Evolutionary conservation across 2,797 vertebrate species (phyloP).

Genomic region (Trichosurus vulpecula): DNA sequence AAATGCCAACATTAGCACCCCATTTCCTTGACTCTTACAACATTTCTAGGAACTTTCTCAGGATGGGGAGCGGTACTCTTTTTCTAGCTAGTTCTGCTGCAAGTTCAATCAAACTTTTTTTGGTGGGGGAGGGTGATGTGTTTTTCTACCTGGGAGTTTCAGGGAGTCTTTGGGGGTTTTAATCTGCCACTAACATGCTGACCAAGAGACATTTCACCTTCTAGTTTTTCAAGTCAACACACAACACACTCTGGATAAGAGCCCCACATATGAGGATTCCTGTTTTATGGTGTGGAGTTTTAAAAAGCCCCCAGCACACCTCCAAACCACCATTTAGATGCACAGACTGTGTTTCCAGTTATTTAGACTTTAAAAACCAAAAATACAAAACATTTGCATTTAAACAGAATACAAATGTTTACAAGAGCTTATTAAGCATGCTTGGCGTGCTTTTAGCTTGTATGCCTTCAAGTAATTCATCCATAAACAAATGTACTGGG

Average conservation of each 20-base stretch:
- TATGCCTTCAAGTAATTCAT: conserved; percentile 59
- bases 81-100: neutral
- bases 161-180: neutral
- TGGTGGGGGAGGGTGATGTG: neutral
- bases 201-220: neutral
- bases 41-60: neutral
- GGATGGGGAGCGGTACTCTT: neutral
- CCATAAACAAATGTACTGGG: conserved; percentile 46
- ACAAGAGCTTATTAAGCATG: conserved; percentile 58
- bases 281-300: neutral
- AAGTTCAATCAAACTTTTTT: neutral
- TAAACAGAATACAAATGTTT: conserved; percentile 55
- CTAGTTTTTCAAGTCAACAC: neutral
- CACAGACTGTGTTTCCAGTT: neutral
- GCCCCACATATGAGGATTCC: neutral
- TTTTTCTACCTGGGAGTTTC: neutral
- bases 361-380: conserved; percentile 27
- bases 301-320: neutral
- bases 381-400: conserved; percentile 43
- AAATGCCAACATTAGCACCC: neutral
- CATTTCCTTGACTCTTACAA: neutral
- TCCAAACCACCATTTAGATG: neutral
- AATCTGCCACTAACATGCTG: neutral
- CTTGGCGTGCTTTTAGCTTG: conserved; percentile 42
- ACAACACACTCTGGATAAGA: neutral